Evolutionary conservation across 2,797 vertebrate species (phyloP), one percentile per base, ranked within the genome.

Genomic region (Harpagifer antarcticus): DNA sequence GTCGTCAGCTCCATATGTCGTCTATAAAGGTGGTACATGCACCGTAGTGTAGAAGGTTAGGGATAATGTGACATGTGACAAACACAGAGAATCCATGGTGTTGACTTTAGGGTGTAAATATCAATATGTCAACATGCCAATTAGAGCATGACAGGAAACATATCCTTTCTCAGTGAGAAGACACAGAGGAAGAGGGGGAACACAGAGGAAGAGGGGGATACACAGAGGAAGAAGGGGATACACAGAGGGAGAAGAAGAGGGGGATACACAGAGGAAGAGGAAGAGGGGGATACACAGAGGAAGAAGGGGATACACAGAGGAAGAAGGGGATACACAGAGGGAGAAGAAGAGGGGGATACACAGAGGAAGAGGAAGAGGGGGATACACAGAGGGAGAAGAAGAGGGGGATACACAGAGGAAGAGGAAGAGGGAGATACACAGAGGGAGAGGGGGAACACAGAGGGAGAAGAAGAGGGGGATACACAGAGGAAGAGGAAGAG

Each of bases 111-210:
- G 16, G 52, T 76, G 68, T 69, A 63, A 83, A 61, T 27, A 49
- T 87, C 59, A 6, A 87, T 86, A 79, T 9, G 45, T 81, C 79
- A 75, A 76, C 77, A 63, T 64, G 83, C 50, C 71, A 87, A 89
- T 54, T 84, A 70, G 82, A 86, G 86, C 70, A 4, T 75, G 76
- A 60, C 40, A 9, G 57, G 65, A 63, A 73, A 79, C 84, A 77
- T 23, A 81, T 27, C 19, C 43, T n/a, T 37, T 48, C 27, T 5
- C 12, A n/a, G 33, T 10, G 57, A 66, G 16, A 14, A 10, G 50
- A 62, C 17, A 47, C 1, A 11, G 47, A 19, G 31, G 23, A 27
- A 27, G 23, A 27, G 23, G 23, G 23, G 23, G 23, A 3, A 27
- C 23, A 3, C 1, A 27, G 27, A 27, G 23, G 23, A 27, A 27